These are phyloP conservation scores for Aricia artaxerxes DNA, from an alignment of 2,888 invertebrate genomes.

Conservation along the genomic window DNA sequence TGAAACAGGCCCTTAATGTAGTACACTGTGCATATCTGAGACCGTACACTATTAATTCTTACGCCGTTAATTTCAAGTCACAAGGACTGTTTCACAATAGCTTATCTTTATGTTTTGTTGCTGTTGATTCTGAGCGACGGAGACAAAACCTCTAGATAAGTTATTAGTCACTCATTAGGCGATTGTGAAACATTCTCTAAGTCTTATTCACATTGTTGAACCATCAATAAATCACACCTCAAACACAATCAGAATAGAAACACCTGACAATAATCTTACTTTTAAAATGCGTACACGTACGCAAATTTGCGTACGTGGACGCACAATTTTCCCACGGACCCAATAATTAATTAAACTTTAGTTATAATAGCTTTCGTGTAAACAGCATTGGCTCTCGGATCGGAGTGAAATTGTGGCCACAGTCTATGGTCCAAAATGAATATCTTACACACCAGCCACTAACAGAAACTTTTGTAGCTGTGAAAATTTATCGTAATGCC, in stretches of 20 bases:
- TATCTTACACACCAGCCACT: background rate
- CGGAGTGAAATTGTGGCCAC: background rate
- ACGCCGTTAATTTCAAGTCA: background rate
- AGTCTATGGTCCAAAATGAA: background rate
- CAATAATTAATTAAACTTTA: background rate
- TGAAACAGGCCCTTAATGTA: background rate
- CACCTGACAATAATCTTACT: background rate
- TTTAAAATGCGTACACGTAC: background rate
- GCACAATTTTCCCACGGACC: background rate
- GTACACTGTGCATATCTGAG: background rate
- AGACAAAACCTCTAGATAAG: background rate
- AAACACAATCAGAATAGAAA: constrained; percentile 2
- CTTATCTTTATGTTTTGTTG: background rate
- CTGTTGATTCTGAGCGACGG: too few relatives aligned
- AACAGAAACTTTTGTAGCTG: background rate
- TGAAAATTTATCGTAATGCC: too few relatives aligned
- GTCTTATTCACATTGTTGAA: background rate
- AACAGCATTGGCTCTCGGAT: background rate
- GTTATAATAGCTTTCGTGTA: background rate
- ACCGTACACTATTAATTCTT: background rate
- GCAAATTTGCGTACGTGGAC: constrained; percentile 1
- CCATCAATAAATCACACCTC: background rate
- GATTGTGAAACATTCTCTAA: background rate
- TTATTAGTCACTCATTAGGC: background rate
- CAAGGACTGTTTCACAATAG: background rate